Conservation (phyloP, 2,888 invertebrate genomes). For the Tipula lateralis region DNA sequence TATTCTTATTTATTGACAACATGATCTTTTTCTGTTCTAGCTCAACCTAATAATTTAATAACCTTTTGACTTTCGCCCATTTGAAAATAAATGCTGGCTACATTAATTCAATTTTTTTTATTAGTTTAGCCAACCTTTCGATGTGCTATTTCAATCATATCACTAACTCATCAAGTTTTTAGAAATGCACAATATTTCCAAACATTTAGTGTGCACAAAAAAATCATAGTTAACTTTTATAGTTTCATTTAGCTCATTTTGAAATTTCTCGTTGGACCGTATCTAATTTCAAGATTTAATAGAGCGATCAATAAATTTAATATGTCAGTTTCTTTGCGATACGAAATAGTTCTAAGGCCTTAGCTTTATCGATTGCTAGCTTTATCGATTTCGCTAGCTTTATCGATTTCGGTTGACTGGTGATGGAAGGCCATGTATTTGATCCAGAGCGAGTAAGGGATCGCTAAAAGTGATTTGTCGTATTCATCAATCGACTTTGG, state of each 20-base stretch:
- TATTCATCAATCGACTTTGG: conserved; percentile 82
- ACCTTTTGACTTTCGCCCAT: conserved; percentile 70
- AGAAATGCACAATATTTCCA: conserved; percentile 66
- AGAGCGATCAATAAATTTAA: conserved; percentile 87
- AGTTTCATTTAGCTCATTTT: conserved; percentile 73
- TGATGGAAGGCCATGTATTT: conserved; percentile 87
- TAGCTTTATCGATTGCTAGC: conserved; percentile 74
- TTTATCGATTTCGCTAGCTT: conserved; percentile 77
- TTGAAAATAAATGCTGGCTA: conserved; percentile 69
- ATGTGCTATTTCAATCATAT: conserved; percentile 64
- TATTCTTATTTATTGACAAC: conserved; percentile 76
- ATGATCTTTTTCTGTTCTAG: conserved; percentile 65
- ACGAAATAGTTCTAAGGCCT: conserved; percentile 76
- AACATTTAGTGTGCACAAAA: conserved; percentile 64
- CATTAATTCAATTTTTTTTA: conserved; percentile 64
- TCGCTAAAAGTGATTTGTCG: conserved; percentile 72
- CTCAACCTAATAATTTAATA: conserved; percentile 59
- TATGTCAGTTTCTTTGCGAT: conserved; percentile 75
- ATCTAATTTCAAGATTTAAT: conserved; percentile 83
- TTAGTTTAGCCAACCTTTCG: conserved; percentile 66
- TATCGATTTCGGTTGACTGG: conserved; percentile 80
- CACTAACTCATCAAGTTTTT: conserved; percentile 65
- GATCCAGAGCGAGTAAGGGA: conserved; percentile 80
- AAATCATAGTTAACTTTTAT: conserved; percentile 73
- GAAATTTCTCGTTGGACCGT: conserved; percentile 73